These are phyloP conservation scores for Pachycephala philippinensis DNA, from an alignment of 2,113 vertebrate genomes.

Conservation along the genomic window DNA sequence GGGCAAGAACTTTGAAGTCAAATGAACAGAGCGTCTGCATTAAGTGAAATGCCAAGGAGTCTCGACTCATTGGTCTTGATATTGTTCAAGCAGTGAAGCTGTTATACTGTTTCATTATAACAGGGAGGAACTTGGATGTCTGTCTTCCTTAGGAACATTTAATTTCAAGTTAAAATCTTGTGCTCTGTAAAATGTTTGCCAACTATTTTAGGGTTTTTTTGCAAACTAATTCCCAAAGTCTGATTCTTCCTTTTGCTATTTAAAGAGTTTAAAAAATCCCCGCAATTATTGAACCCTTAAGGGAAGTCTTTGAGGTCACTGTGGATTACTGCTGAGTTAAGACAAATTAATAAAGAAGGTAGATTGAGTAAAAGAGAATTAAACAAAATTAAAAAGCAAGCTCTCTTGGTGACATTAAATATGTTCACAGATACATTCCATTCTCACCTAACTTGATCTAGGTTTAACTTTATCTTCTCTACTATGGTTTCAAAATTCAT, in stretches of 20 bases:
- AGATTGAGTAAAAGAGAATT: not conserved
- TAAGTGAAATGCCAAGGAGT: not conserved
- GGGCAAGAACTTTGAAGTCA: not conserved
- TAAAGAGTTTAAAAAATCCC: not conserved
- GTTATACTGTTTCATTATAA: not conserved
- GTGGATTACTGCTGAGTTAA: not conserved
- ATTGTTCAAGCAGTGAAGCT: not conserved
- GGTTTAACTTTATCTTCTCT: not conserved
- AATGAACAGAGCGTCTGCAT: not conserved
- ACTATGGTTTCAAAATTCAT: not conserved
- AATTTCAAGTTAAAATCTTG: not conserved
- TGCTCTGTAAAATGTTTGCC: not conserved
- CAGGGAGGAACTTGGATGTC: not conserved
- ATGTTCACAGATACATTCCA: not conserved
- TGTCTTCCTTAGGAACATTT: not conserved
- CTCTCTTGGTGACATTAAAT: not conserved
- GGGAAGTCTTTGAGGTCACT: not conserved
- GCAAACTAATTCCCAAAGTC: not conserved
- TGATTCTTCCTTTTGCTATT: not conserved
- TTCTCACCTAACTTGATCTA: not conserved
- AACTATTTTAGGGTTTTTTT: not conserved
- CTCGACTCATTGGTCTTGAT: not conserved
- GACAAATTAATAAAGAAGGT: not conserved
- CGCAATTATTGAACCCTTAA: not conserved
- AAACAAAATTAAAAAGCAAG: not conserved